These are phyloP conservation scores for Drosophila niveifrons DNA, from an alignment of 2,888 invertebrate genomes.

Conservation along the genomic window DNA sequence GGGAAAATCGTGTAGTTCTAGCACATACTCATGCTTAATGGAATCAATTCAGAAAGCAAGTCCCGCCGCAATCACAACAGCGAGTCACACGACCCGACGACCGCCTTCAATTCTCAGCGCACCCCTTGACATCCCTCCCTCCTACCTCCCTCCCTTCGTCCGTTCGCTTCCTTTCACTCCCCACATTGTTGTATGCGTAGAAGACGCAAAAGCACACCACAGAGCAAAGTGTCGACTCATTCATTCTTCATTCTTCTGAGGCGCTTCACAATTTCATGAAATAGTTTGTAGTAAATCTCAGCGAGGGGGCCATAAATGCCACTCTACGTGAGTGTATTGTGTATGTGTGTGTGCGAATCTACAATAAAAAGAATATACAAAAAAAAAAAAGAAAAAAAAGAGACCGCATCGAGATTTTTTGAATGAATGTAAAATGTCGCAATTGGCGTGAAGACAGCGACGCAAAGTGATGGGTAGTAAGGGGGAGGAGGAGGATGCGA, in stretches of 20 bases:
- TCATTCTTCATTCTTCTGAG: constrained; percentile 29
- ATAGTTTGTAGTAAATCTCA: constrained; percentile 70
- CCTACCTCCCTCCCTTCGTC: background rate
- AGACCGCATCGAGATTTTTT: constrained; percentile 21
- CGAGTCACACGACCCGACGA: constrained; percentile 65
- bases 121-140: constrained; percentile 1
- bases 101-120: constrained; percentile 34
- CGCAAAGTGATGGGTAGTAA: background rate
- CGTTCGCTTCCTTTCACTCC: background rate
- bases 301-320: constrained; percentile 50
- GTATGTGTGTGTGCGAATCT: constrained; percentile 5
- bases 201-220: constrained; percentile 2
- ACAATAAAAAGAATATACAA: background rate
- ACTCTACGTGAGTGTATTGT: background rate
- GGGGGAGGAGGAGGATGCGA: background rate
- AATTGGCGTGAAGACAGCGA: constrained; percentile 38
- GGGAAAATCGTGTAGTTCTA: constrained; percentile 2
- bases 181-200: constrained; percentile 19
- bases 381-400: background rate
- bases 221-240: constrained; percentile 27
- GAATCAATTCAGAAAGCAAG: constrained; percentile 67
- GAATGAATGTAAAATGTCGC: constrained; percentile 61
- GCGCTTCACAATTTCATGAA: constrained; percentile 58
- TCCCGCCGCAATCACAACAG: constrained; percentile 56
- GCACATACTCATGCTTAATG: constrained; percentile 49